Conservation (phyloP, 92 coral and sea anemone species). For the Hydrozoanthus gracilis region DNA sequence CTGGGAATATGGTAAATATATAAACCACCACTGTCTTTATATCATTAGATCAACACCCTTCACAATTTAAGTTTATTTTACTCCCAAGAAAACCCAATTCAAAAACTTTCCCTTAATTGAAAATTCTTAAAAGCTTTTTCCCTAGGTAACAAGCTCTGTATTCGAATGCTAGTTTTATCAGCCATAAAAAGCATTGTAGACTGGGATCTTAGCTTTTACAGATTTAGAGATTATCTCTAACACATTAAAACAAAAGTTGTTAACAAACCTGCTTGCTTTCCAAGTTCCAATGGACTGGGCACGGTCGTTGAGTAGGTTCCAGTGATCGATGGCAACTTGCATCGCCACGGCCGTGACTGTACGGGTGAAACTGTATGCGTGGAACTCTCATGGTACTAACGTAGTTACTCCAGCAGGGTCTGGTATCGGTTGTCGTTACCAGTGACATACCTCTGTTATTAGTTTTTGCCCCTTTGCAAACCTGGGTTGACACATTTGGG, state of each 20-base stretch:
- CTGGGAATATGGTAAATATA: no score
- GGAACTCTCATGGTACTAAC: slow-evolving; percentile 32
- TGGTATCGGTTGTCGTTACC: not conserved
- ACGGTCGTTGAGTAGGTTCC: not conserved
- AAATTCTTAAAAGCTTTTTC: no score
- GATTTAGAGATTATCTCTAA: not conserved
- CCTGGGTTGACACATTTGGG: not conserved
- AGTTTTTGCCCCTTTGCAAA: not conserved
- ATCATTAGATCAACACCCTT: no score
- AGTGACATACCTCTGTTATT: not conserved
- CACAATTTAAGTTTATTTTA: no score
- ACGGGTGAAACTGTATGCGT: slow-evolving; percentile 41
- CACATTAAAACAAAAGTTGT: not conserved
- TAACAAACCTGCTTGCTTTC: not conserved
- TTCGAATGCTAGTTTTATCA: not conserved
- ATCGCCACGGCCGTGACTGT: not conserved
- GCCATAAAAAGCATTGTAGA: not conserved
- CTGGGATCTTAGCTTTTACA: not conserved
- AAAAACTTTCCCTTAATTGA: no score
- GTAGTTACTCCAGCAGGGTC: slow-evolving; percentile 17
- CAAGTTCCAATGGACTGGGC: not conserved
- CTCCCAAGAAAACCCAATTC: no score
- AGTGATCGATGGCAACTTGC: not conserved
- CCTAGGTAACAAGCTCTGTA: not conserved
- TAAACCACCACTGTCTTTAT: no score